Base-by-base conservation (phyloP, 2,888 invertebrate species). In the Tetragonula carbonaria region DNA sequence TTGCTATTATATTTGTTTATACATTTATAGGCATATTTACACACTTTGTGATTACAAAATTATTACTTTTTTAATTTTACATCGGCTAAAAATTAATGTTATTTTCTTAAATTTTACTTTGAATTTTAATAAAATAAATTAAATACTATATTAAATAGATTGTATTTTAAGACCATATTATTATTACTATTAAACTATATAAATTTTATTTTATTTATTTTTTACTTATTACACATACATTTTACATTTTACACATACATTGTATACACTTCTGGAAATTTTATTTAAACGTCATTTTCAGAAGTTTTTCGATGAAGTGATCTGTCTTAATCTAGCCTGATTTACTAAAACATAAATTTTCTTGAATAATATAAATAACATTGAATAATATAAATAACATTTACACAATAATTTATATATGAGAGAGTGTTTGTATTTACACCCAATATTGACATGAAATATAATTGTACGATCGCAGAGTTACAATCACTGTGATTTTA, bases 401-500 rank as follows among this genome's bases (percentile, higher is more conserved):
- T 0, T 45, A 45, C 8, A 45, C 45, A 55, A 23, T 71, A 55
- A 55, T 71, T 55, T 2, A 21, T 11, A 33, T 18, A 65, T 4
- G 14, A 33, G n/a, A 33, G 55, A 16, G 14, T 28, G 70, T 33
- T 5, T 33, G 21, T 65, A 65, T 18, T 13, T 73, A 23, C 18
- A n/a, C 38, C 6, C 1, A 16, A 28, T 6, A 11, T 77, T 57
- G 38, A 11, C 14, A 53, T 33, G 59, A 72, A 67, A 53, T 66
- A 51, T 65, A 45, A 72, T 38, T 33, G 28, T 33, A 38, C 53
- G 21, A 28, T 33, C n/a, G 45, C 53, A 62, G 16, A 4, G 62
- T 62, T 62, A 62, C 50, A 62, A 82, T 82, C 57, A 21, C n/a
- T 38, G 53, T 50, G 28, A 74, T 82, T 67, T 73, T 67, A 21